Evolutionary conservation across 2,888 invertebrate genomes (phyloP), one percentile per base, ranked within the genome.

Genomic region (Drosophila fungiperda): DNA sequence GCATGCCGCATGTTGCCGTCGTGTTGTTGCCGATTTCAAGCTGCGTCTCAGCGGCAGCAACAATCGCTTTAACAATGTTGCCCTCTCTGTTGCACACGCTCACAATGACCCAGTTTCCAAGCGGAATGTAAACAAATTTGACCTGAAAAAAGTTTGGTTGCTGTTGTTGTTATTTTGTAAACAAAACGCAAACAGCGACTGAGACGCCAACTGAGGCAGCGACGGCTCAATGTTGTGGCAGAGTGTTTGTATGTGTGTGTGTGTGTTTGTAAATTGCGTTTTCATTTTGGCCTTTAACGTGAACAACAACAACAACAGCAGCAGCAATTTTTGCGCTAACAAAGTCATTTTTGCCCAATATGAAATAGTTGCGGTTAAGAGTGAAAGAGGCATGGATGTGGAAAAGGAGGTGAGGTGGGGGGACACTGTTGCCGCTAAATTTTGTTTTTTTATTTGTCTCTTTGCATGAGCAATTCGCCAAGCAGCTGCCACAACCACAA

Each of bases 111-210:
- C 80, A 91, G 89, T 91, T 91, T 85, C 85, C 81, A 82, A 82
- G 87, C 82, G 86, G 89, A 87, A 90, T 91, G 91, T 91, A 91
- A 91, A 91, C 91, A 91, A 91, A 91, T 90, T 91, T 91, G 91
- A 91, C 91, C 91, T 91, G 91, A 83, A 91, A 91, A 90, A 85
- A 70, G 78, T 78, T 55, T 68, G 50, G 74, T 45, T 55, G 61
- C 48, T 64, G 59, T 82, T 88, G 87, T 82, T 78, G 63, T 81
- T 89, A 87, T 84, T 88, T 88, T 88, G 86, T 89, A 91, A 91
- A 90, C 90, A 91, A 89, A 84, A 81, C 83, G 79, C 79, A 64
- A 61, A 61, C 76, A 57, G 65, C 69, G 72, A 79, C 82, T 70
- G 73, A n/a, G 80, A 74, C 81, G 60, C 65, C 64, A 65, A 49